A percentile compares a stretch with the other conserved stretches of the same genome.
These are phyloP conservation scores for Lasioglossum zephyrum DNA, from an alignment of 2,888 invertebrate genomes.

Conservation along the genomic window DNA sequence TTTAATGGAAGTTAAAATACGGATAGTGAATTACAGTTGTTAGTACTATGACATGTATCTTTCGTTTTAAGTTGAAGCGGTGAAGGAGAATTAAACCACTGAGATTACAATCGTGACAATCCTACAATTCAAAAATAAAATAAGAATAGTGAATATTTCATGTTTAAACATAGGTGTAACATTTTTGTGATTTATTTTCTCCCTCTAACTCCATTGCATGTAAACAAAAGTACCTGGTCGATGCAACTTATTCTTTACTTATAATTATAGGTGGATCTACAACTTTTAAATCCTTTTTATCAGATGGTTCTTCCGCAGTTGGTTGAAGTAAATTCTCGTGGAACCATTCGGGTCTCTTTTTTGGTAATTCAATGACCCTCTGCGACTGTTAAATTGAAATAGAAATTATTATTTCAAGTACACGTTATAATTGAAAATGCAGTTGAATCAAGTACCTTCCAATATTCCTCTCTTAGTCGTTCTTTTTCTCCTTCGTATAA, in stretches of 20 bases:
- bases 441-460: conserved; percentile 79
- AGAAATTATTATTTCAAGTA: not conserved
- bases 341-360: conserved; percentile 95
- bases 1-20: conserved; percentile 11
- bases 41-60: conserved; percentile 44
- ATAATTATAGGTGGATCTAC: conserved; percentile 85
- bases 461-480: conserved; percentile 84
- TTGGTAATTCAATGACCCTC: conserved; percentile 93
- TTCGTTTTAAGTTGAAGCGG: conserved; percentile 21
- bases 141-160: conserved; percentile 24
- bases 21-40: conserved; percentile 13
- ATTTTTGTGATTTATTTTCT: conserved; percentile 21
- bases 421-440: not conserved
- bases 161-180: conserved; percentile 8
- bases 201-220: not conserved
- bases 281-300: conserved; percentile 91
- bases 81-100: conserved; percentile 7
- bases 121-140: conserved; percentile 22
- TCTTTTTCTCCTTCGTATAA: conserved; percentile 93
- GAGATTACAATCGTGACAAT: conserved; percentile 14
- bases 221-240: conserved; percentile 20
- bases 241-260: conserved; percentile 13
- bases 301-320: conserved; percentile 89
- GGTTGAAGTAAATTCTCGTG: conserved; percentile 93
- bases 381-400: conserved; percentile 85